phyloP scores from a whole-genome alignment of 2,113 vertebrate genomes.

The Xiphorhynchus elegans region DNA sequence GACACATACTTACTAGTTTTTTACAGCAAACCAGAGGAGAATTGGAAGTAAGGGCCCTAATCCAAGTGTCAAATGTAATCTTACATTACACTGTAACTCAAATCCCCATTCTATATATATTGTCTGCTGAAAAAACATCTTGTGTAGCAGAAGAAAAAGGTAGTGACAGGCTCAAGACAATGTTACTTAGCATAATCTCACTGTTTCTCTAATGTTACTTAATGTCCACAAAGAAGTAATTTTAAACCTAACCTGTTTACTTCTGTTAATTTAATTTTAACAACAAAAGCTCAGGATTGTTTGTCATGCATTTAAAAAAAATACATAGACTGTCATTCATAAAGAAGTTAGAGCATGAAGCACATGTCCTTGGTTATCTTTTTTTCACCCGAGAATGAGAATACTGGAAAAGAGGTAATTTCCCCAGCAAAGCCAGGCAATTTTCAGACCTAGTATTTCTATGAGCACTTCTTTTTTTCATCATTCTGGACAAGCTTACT shows the following conservation, averaged over 20 bases:
- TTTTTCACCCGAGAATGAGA: neutral
- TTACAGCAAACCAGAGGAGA: constrained; percentile 38
- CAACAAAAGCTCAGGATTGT: neutral
- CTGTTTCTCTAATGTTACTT: constrained; percentile 3
- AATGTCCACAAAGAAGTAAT: constrained; percentile 10
- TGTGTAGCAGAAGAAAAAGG: neutral
- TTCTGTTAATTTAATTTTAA: constrained; percentile 18
- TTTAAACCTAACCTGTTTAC: neutral
- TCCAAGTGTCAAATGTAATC: constrained; percentile 63
- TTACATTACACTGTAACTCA: constrained; percentile 41
- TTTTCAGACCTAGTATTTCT: neutral
- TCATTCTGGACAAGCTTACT: neutral
- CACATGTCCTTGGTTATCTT: neutral
- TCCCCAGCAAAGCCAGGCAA: neutral
- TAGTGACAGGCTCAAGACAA: neutral
- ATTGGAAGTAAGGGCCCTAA: constrained; percentile 43
- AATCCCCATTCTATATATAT: constrained; percentile 31
- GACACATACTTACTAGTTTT: constrained; percentile 53
- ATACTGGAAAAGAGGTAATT: neutral
- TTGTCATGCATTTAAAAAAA: neutral
- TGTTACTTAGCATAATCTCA: constrained; percentile 36
- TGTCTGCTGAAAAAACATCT: constrained; percentile 12
- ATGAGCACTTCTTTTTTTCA: neutral
- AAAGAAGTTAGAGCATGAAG: neutral
- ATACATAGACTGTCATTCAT: neutral